These are phyloP conservation scores for Sinocyclocheilus maitianheensis DNA, from an alignment of 2,113 vertebrate species.

Conservation along the genomic window DNA sequence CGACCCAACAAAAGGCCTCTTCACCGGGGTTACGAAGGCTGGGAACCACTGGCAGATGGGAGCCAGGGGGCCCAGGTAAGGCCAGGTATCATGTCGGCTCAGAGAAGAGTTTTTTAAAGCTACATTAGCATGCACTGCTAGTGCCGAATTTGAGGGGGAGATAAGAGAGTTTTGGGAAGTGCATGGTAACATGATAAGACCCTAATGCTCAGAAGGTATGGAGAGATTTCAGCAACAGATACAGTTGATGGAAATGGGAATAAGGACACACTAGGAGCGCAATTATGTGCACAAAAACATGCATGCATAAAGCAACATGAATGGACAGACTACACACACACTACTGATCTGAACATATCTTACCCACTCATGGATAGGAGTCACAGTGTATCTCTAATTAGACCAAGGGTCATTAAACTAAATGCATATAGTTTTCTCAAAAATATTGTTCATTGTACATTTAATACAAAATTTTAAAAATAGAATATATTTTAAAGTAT, in stretches of 20 bases:
- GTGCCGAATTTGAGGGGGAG: slow-evolving; percentile 39
- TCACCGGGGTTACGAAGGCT: slow-evolving; percentile 48
- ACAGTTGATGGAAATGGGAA: slow-evolving; percentile 45
- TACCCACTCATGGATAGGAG: background rate
- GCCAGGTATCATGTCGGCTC: slow-evolving; percentile 47
- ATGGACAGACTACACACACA: background rate
- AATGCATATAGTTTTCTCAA: background rate
- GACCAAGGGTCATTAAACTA: background rate
- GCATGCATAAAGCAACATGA: background rate
- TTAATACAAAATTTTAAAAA: background rate
- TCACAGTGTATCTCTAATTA: background rate
- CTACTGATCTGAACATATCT: background rate
- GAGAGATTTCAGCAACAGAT: slow-evolving; percentile 50
- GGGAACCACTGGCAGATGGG: slow-evolving; percentile 56
- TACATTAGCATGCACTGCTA: slow-evolving; percentile 49
- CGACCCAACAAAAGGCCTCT: slow-evolving; percentile 57
- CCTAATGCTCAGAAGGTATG: slow-evolving; percentile 49
- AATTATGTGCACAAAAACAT: slow-evolving; percentile 43
- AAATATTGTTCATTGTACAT: background rate
- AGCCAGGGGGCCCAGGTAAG: slow-evolving; percentile 54
- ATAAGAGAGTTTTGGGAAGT: slow-evolving; percentile 42
- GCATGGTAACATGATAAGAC: slow-evolving; percentile 54
- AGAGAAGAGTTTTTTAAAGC: slow-evolving; percentile 45
- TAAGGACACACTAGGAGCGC: slow-evolving; percentile 11
- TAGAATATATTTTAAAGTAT: too few relatives aligned